Evolutionary conservation across 2,797 vertebrate genomes (phyloP), one percentile per base, ranked within the genome.

Genomic region (Botia almorhae): DNA sequence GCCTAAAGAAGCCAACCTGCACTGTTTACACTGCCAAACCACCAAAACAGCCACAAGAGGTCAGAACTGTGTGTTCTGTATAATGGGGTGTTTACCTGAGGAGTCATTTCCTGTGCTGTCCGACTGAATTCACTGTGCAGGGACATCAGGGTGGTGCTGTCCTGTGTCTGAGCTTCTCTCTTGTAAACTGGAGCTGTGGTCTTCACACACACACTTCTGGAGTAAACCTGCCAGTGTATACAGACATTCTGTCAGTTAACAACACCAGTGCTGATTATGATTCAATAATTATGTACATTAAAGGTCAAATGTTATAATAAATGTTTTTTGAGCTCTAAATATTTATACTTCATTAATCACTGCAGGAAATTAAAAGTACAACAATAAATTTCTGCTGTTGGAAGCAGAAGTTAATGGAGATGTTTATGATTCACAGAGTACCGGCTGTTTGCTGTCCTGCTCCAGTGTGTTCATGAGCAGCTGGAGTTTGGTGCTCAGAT

Each of bases 401-500:
- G 56, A 16, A 29, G 7, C 19, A 7, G n/a, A 33, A 48, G 14
- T 0, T 17, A 16, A 51, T 16, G 50, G 17, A 19, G 2, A n/a
- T 63, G 26, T 33, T 46, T 46, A 46, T 46, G 16, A 16, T 33
- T 17, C 26, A 21, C 7, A 73, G 0, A 0, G 36, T 96, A 99
- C 98, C 91, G 90, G 91, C 61, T 96, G 95, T 46, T 96, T 95
- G 83, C 94, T 92, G 74, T 97, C 95, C 88, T 96, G 96, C 82
- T 97, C 94, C 88, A 99, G 87, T 43, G 94, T 93, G 84, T 94
- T 94, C 89, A 96, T 94, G 2, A 99, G 92, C 1, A 98, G 91
- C 83, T 89, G 94, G 79, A 97, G 92, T 88, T 99, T 99, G 73
- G 95, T 94, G 88, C 82, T 94, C 60, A 98, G 94, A 84, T 98